phyloP scores from a whole-genome alignment of 2,888 invertebrate species.

The Antitype chi region DNA sequence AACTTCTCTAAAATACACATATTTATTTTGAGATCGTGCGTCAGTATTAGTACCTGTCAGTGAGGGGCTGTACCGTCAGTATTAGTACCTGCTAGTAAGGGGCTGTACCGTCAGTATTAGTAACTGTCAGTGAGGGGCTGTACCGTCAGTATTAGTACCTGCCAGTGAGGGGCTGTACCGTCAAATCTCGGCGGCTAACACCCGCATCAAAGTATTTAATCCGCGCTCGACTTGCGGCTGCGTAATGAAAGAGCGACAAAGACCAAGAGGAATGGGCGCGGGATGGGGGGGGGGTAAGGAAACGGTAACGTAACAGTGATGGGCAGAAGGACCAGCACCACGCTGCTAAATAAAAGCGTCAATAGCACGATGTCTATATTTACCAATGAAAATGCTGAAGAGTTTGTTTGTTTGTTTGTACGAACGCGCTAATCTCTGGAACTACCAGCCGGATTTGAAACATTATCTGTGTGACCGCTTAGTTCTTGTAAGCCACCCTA shows the following conservation, averaged over 20 bases:
- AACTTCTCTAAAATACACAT: conserved; percentile 2
- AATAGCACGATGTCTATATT: neutral
- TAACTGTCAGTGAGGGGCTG: conserved; percentile 27
- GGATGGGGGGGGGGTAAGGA: conserved; percentile 9
- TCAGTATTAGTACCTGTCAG: conserved; percentile 16
- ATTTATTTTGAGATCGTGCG: conserved; percentile 23
- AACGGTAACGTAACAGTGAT: neutral
- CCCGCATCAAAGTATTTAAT: conserved; percentile 73
- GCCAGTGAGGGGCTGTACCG: conserved; percentile 32
- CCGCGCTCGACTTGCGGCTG: conserved; percentile 63
- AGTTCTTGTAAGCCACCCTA: no score
- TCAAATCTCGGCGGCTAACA: conserved; percentile 52
- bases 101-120: conserved; percentile 37
- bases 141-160: conserved; percentile 10
- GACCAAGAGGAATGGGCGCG: conserved; percentile 28
- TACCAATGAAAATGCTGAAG: no score
- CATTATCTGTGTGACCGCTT: no score
- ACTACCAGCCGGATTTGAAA: no score
- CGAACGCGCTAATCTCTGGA: no score
- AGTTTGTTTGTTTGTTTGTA: no score
- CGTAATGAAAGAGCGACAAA: conserved; percentile 74
- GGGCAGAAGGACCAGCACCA: conserved; percentile 21
- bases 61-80: conserved; percentile 38
- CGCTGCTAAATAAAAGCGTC: neutral
- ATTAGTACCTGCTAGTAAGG: conserved; percentile 18